Evolutionary conservation across 2,797 vertebrate species (phyloP).

Genomic region (Manis crassicaudata): DNA sequence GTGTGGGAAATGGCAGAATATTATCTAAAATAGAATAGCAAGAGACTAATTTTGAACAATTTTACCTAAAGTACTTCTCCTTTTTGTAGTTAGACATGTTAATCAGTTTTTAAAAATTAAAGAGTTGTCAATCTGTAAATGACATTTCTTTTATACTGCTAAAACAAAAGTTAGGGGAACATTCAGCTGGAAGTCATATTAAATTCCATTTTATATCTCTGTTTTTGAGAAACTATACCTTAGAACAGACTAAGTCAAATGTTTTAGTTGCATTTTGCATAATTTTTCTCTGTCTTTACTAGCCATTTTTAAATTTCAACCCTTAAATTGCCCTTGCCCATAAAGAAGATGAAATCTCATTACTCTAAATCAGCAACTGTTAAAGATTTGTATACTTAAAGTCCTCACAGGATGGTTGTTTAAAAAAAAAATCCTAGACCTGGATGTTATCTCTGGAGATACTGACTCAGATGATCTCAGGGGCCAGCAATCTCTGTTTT

Average conservation of each 20-base stretch:
- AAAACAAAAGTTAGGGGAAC: neutral
- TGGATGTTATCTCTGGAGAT: neutral
- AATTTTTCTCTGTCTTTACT: neutral
- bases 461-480: neutral
- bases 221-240: neutral
- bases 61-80: neutral
- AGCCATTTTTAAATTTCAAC: neutral
- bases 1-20: neutral
- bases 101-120: neutral
- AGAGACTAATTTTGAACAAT: slow-evolving; percentile 29
- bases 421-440: neutral
- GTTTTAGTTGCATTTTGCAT: neutral
- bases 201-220: neutral
- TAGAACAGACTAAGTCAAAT: neutral
- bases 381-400: neutral
- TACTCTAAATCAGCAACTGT: neutral
- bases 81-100: neutral
- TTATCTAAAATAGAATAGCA: slow-evolving; percentile 46
- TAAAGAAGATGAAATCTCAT: neutral
- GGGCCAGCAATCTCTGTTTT: neutral
- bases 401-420: neutral
- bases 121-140: neutral
- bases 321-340: neutral
- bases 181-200: neutral
- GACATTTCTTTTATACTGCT: neutral